Evolutionary conservation across 2,888 invertebrate species (phyloP).

Genomic region (Teleiodes luculella): DNA sequence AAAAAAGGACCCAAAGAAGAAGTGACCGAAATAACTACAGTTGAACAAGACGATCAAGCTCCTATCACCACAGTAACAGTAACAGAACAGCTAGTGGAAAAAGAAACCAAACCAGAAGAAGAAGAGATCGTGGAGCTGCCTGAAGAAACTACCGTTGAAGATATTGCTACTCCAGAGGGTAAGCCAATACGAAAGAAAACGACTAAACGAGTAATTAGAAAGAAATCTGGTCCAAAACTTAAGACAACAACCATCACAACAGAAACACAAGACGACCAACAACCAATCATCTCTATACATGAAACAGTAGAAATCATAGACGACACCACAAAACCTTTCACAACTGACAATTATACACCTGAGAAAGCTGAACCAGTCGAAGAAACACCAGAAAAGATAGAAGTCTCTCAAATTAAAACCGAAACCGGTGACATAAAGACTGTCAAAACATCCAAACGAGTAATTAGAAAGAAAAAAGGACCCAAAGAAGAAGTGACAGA

Average conservation of each 20-base stretch:
- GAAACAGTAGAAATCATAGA: slow-evolving; percentile 30
- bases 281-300: slow-evolving; percentile 27
- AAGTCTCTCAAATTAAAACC: slow-evolving; percentile 44
- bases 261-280: slow-evolving; percentile 36
- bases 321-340: too few species aligned
- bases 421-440: slow-evolving; percentile 36
- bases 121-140: slow-evolving; percentile 37
- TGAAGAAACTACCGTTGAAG: slow-evolving; percentile 33
- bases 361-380: too few species aligned
- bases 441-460: slow-evolving; percentile 17
- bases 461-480: slow-evolving; percentile 29
- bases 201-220: slow-evolving; percentile 41
- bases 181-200: slow-evolving; percentile 34
- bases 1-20: slow-evolving; percentile 30
- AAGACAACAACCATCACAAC: slow-evolving; percentile 47
- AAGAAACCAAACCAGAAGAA: too few species aligned
- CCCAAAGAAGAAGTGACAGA: slow-evolving; percentile 47
- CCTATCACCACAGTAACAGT: slow-evolving; percentile 31
- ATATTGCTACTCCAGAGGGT: slow-evolving; percentile 18
- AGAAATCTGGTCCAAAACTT: slow-evolving; percentile 39
- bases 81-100: slow-evolving; percentile 50
- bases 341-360: too few species aligned
- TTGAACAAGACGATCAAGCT: slow-evolving; percentile 32
- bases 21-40: slow-evolving; percentile 30
- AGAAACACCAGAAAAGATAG: slow-evolving; percentile 38